Base-by-base conservation (phyloP, 1,140 invertebrate genomes). In the Habropoda laboriosa region DNA sequence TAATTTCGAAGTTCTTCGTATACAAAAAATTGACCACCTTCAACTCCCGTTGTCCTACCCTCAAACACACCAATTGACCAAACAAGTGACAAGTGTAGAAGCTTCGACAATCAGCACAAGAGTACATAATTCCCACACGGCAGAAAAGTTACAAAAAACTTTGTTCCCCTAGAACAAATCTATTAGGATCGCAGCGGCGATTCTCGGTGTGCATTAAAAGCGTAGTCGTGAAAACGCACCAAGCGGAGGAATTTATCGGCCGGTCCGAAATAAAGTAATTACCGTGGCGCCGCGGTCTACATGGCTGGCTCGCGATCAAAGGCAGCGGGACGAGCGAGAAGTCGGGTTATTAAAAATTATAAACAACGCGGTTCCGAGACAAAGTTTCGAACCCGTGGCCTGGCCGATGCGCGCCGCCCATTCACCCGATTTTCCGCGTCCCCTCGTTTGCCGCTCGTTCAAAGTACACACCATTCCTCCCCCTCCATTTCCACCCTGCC, bases 301-400 rank as follows among this genome's bases (percentile, higher is more conserved):
- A n/a, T n/a, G n/a, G n/a, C 32, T 40, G 13, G 13, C 38, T 3
- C 63, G 47, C 51, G 68, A 60, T 61, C 67, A 71, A 74, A 61
- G 32, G 32, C 35, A 24, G 30, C 35, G 64, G 30, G 45, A 72
- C 60, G 10, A 58, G 40, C 57, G 40, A 68, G 67, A 74, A 83
- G 75, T 79, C 55, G 66, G 18, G 38, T 70, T 70, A 77, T 57
- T 77, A 70, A 77, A 77, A 77, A 77, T 58, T 68, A 57, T 70
- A 77, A 70, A 70, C 53, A 77, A 77, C 64, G 18, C 32, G 40
- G 27, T 73, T n/a, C 27, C 2, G 40, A 38, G 57, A 61, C 55
- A 60, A 72, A 72, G 70, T 72, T 73, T 49, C 12, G 21, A 49
- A 45, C 18, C n/a, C n/a, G 24, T 42, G 12, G 24, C 40, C 40